A percentile compares a stretch with the other conserved stretches of the same genome.
Evolutionary conservation across 2,113 vertebrate species (phyloP).

Genomic region (Desmodus rotundus): DNA sequence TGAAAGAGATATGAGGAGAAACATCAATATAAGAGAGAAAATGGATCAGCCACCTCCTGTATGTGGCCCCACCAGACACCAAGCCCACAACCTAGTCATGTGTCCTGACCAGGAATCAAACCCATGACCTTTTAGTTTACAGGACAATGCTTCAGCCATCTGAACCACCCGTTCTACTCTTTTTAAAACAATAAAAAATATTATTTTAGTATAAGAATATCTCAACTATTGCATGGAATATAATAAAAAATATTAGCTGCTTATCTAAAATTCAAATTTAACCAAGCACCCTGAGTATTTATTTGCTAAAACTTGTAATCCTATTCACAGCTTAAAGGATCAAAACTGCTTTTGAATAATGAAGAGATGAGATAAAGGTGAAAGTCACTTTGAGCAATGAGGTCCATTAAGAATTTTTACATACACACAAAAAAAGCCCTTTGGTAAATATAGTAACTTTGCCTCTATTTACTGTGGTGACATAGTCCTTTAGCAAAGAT

Average conservation of each 20-base stretch:
- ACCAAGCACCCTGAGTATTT: not conserved
- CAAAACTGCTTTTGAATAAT: not conserved
- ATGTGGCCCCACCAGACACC: no score
- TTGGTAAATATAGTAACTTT: not conserved
- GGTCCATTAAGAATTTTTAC: not conserved
- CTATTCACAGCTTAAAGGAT: not conserved
- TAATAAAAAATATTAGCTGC: not conserved
- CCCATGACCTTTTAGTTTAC: no score
- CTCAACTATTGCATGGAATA: not conserved
- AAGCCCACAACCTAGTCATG: no score
- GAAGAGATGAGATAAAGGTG: not conserved
- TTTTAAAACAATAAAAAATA: not conserved
- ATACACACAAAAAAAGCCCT: not conserved
- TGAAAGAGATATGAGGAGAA: no score
- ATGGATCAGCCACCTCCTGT: no score
- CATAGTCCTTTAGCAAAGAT: not conserved
- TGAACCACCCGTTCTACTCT: no score
- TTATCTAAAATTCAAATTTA: not conserved
- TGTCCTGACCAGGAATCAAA: no score
- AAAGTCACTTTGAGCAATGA: not conserved
- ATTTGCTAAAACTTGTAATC: not conserved
- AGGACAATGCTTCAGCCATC: no score
- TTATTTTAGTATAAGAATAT: not conserved
- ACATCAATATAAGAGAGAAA: no score
- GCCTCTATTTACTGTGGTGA: not conserved